Evolutionary conservation across 2,113 vertebrate genomes (phyloP), one percentile per base, ranked within the genome.

Genomic region (Ranitomeya variabilis): DNA sequence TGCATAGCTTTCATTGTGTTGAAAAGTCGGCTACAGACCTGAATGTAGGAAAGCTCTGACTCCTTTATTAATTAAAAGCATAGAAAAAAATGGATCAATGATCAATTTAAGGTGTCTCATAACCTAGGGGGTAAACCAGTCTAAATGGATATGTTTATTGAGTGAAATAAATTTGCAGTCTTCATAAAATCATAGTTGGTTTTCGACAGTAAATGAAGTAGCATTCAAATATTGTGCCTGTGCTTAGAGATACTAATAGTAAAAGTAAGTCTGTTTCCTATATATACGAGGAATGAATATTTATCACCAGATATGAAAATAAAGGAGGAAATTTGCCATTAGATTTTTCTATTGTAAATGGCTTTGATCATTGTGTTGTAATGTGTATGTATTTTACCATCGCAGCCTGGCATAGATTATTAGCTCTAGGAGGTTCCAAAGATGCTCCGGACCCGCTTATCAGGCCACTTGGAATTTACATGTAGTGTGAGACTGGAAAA

Each of bases 31-130:
- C n/a, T n/a, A 45, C 69, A 21, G 87, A 85, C 64, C 73, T 45
- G 87, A 85, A 85, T 89, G 82, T 54, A 37, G 71, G 54, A 26
- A 19, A 59, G 23, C 12, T 66, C 13, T 15, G n/a, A 31, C 66
- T 83, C 59, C 37, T 16, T n/a, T 88, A 66, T 84, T 88, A 79
- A 85, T 85, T 89, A 85, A 88, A 76, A 89, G 23, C 52, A 78
- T 52, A 66, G 8, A 83, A 15, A 52, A 45, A 45, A 78, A 15
- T 57, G 31, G 71, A 88, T 85, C 82, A 79, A 85, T 89, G 81
- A 85, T 69, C 74, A 83, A 89, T 89, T 85, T 69, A 83, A 76
- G n/a, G 55, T 88, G 59, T 37, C 55, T 60, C 37, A 67, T 79
- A 74, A 89, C 59, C 87, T 31, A 14, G 21, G 51, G 81, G 51